phyloP scores from a whole-genome alignment of 1,140 invertebrate genomes.

The Uloborus diversus region DNA sequence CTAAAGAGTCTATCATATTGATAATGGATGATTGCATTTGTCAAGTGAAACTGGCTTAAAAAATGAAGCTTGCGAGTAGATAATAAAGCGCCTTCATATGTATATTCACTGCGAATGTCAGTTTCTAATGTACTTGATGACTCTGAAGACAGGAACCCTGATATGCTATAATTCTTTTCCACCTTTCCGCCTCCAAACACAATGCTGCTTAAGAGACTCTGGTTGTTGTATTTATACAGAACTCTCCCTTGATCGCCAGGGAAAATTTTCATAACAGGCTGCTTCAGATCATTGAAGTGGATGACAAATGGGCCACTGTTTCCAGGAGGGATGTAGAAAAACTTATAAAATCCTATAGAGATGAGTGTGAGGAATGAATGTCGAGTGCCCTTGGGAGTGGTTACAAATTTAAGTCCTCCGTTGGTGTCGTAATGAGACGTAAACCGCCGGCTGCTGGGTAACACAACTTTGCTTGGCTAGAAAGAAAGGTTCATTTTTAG shows the following conservation, averaged over 20 bases:
- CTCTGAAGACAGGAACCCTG: conserved; percentile 56
- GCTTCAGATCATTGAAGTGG: conserved; percentile 88
- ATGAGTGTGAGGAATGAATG: conserved; percentile 92
- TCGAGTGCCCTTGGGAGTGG: conserved; percentile 90
- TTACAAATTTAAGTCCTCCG: conserved; percentile 87
- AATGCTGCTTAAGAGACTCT: conserved; percentile 82
- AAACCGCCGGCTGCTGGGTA: conserved; percentile 91
- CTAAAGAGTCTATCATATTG: conserved; percentile 89
- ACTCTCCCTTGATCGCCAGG: conserved; percentile 90
- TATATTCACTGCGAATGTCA: conserved; percentile 86
- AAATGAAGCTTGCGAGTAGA: conserved; percentile 89
- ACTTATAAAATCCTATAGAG: conserved; percentile 90
- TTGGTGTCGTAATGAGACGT: conserved; percentile 90
- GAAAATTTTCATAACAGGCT: conserved; percentile 86
- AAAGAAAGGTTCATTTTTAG: too few species aligned
- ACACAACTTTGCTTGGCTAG: conserved; percentile 87
- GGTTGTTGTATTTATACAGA: conserved; percentile 85
- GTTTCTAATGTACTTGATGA: conserved; percentile 71
- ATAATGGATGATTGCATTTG: conserved; percentile 87
- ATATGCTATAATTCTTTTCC: conserved; percentile 53
- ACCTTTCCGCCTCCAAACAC: conserved; percentile 76
- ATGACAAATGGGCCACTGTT: conserved; percentile 82
- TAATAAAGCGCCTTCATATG: conserved; percentile 87
- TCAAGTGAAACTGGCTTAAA: conserved; percentile 78
- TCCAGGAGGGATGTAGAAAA: conserved; percentile 89